Base-by-base conservation (phyloP, 2,797 vertebrate genomes). In the Myripristis jacobus region DNA sequence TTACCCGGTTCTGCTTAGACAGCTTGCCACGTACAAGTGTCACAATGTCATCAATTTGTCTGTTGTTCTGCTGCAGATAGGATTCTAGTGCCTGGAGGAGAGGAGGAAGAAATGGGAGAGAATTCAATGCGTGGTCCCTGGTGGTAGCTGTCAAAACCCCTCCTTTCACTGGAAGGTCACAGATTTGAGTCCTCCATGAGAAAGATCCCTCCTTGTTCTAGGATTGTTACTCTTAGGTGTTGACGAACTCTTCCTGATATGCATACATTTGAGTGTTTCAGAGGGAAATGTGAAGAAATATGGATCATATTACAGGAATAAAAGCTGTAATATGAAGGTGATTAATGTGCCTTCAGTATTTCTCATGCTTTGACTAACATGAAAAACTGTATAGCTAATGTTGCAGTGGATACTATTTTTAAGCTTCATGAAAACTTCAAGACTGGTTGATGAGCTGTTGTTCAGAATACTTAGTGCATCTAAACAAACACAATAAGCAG, bases 41-140 rank as follows among this genome's bases (percentile, higher is more conserved):
- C 80, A 96, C 95, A 36, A 95, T 94, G 81, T 96, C 96, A 74
- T 97, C 96, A n/a, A 97, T 96, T 86, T 97, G 95, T 19, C 5
- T 85, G 59, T 96, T 97, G 92, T 94, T 95, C 84, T 91, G 91
- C 11, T 90, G 75, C 87, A 97, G 88, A 89, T 96, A 96, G 7
- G 77, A 52, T 19, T 95, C 83, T 38, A 96, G 90, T 44, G 93
- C 92, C 96, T 97, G 89, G 62, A 59, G 63, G 48, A 46, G 11
- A 76, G 56, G 24, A 31, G 19, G 34, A 29, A 16, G 27, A 22
- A 24, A 18, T 34, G 22, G 60, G 22, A 48, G n/a, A 50, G 21
- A 8, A 12, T 5, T 63, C 8, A 31, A 31, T 31, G 8, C 5
- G 29, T 6, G 29, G 29, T 7, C 8, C 8, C 29, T 31, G 29